A percentile compares a stretch with the other conserved stretches of the same genome.
These are phyloP conservation scores for Bathynomus jamesi DNA, from an alignment of 1,140 invertebrate genomes.

Conservation along the genomic window DNA sequence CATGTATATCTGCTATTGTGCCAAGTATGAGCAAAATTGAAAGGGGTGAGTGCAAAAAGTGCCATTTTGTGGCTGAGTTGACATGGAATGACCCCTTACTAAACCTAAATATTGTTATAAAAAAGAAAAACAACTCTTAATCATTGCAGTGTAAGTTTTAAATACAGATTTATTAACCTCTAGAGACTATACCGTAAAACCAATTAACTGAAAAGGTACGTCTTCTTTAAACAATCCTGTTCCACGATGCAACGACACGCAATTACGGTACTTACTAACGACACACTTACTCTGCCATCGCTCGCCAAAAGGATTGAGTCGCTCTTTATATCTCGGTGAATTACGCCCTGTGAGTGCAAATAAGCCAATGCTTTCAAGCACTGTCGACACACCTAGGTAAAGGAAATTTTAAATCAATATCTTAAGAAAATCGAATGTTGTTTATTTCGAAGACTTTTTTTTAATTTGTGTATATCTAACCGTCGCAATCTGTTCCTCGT, in stretches of 20 bases:
- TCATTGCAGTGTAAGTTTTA: neutral
- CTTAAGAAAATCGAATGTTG: neutral
- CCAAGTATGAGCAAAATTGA: too few relatives aligned
- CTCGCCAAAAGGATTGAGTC: conserved; percentile 95
- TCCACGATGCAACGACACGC: too few relatives aligned
- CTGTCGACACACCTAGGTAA: conserved; percentile 69
- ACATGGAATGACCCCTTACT: too few relatives aligned
- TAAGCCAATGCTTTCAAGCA: conserved; percentile 92
- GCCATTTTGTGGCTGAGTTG: too few relatives aligned
- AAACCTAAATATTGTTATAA: neutral
- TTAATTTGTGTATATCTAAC: conserved; percentile 7
- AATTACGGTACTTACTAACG: neutral
- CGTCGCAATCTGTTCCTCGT: conserved; percentile 96
- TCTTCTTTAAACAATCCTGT: too few relatives aligned
- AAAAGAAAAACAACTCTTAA: neutral
- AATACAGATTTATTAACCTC: neutral
- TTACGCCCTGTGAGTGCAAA: conserved; percentile 89
- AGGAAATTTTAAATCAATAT: neutral
- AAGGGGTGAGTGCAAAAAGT: too few relatives aligned
- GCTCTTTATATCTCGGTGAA: conserved; percentile 97
- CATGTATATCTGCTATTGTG: too few relatives aligned
- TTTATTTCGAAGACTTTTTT: neutral
- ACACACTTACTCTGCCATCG: conserved; percentile 58
- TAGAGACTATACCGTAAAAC: neutral
- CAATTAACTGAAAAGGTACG: too few relatives aligned